These are phyloP conservation scores for Edolisoma coerulescens DNA, from an alignment of 2,113 vertebrate genomes.

Conservation along the genomic window DNA sequence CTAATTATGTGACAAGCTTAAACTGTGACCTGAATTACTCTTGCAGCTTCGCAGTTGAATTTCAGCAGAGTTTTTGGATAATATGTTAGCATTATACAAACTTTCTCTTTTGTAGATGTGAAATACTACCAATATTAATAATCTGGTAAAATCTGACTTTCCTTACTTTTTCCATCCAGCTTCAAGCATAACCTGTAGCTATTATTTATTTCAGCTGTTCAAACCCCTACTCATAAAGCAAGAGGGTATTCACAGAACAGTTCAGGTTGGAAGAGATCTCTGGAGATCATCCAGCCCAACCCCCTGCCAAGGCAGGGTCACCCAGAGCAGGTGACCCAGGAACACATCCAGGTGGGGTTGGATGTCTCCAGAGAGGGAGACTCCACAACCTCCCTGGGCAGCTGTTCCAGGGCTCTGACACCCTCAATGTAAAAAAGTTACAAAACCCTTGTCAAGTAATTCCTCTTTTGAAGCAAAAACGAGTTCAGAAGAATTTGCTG, in stretches of 20 bases:
- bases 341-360: background rate
- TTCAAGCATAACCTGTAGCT: background rate
- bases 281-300: background rate
- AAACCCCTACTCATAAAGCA: background rate
- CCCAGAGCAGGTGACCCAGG: background rate
- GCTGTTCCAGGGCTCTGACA: background rate
- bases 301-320: background rate
- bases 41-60: background rate
- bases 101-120: background rate
- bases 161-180: background rate
- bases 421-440: background rate
- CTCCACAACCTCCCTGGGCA: background rate
- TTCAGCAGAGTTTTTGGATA: background rate
- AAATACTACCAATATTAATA: background rate
- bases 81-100: background rate
- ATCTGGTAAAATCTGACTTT: background rate
- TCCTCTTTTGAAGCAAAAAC: background rate
- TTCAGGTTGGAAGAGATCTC: background rate
- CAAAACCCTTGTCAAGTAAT: background rate
- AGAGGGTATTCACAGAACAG: background rate
- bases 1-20: conserved; percentile 52
- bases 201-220: background rate
- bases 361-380: background rate
- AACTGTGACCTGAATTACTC: conserved; percentile 52
- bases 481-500: background rate